These are phyloP conservation scores for Xiphias gladius DNA, from an alignment of 2,113 vertebrate species.

Conservation along the genomic window DNA sequence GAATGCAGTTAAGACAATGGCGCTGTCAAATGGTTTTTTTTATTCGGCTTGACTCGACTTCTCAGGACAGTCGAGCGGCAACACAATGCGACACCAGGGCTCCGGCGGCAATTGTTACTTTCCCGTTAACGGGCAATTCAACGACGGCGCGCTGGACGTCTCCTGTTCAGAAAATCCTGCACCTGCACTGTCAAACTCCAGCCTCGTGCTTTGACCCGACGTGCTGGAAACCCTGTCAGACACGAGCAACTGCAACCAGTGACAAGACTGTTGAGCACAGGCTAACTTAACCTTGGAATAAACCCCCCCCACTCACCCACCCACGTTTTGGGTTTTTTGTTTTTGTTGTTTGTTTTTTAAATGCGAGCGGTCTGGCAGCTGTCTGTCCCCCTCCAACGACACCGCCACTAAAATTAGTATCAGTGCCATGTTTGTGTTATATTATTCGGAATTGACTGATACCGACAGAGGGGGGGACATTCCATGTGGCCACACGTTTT, in stretches of 20 bases:
- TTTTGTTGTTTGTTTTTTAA: too few relatives aligned
- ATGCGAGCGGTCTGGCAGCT: conserved; percentile 28
- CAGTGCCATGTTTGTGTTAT: background rate
- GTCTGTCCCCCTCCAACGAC: background rate
- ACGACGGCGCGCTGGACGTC: conserved; percentile 27
- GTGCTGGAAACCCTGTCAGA: conserved; percentile 28
- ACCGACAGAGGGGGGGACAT: background rate
- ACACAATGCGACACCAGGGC: conserved; percentile 71
- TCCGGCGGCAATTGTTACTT: conserved; percentile 45
- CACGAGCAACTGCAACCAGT: conserved; percentile 72
- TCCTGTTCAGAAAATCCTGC: background rate
- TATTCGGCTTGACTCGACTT: conserved; percentile 44
- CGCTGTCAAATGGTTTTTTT: background rate
- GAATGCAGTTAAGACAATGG: conserved; percentile 2
- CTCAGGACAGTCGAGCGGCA: conserved; percentile 46
- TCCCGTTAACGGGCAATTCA: conserved; percentile 64
- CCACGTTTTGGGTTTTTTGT: too few relatives aligned
- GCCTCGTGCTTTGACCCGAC: conserved; percentile 46
- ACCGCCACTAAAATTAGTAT: background rate
- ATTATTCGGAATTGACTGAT: background rate
- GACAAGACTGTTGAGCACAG: conserved; percentile 75
- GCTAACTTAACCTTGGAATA: conserved; percentile 78
- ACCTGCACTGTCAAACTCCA: conserved; percentile 19
- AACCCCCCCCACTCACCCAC: background rate
- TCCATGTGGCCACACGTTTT: background rate